Evolutionary conservation across 2,888 invertebrate species (phyloP).

Genomic region (Mythimna loreyi): DNA sequence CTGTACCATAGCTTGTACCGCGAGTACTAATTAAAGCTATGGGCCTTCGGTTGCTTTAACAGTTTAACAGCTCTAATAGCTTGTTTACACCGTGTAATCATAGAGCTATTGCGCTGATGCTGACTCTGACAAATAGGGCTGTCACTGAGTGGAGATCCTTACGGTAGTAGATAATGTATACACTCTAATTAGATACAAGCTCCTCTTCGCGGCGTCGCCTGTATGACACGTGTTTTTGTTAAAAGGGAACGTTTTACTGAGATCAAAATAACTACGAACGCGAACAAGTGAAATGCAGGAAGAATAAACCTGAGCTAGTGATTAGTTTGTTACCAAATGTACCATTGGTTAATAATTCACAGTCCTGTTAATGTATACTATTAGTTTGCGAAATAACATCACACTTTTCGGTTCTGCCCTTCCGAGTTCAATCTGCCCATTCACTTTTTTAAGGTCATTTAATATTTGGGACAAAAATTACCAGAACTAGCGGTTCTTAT

Average conservation of each 20-base stretch:
- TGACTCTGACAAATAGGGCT: slow-evolving; percentile 42
- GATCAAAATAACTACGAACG: too few relatives aligned
- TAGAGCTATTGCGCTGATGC: slow-evolving; percentile 24
- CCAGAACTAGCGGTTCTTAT: not conserved
- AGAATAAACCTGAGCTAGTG: too few relatives aligned
- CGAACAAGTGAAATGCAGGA: too few relatives aligned
- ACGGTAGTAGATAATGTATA: too few relatives aligned
- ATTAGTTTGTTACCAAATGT: too few relatives aligned
- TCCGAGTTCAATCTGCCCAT: not conserved
- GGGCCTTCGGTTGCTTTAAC: slow-evolving; percentile 38
- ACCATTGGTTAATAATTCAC: too few relatives aligned
- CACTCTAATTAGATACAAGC: too few relatives aligned
- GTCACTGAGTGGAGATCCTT: slow-evolving; percentile 19
- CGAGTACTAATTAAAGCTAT: slow-evolving; percentile 47
- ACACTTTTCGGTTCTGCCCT: not conserved
- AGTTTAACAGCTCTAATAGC: slow-evolving; percentile 56
- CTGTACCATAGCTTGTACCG: not conserved
- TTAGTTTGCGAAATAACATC: not conserved
- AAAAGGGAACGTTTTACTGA: too few relatives aligned
- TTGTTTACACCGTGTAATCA: slow-evolving; percentile 65
- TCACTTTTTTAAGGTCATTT: not conserved
- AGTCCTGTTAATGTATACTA: not conserved
- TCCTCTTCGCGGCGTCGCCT: too few relatives aligned
- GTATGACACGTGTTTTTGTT: too few relatives aligned
- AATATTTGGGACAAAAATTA: not conserved